Percentiles rank a stretch among this genome's conserved stretches.
Conservation (phyloP, 2,888 invertebrate genomes). For the Agrotis puta region DNA sequence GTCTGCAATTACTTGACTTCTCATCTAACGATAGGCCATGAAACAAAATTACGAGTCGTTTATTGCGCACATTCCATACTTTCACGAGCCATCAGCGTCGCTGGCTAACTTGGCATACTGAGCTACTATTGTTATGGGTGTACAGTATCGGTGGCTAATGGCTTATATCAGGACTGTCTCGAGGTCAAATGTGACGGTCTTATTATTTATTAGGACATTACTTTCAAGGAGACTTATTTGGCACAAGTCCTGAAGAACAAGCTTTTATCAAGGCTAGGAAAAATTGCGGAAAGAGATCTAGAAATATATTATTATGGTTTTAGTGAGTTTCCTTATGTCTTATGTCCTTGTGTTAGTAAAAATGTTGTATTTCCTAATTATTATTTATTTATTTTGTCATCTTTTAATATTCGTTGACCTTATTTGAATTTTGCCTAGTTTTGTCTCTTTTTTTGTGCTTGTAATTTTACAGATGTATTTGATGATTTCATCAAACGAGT, state of each 20-base stretch:
- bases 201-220: slow-evolving; percentile 45
- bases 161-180: slow-evolving; percentile 14
- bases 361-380: too few species aligned
- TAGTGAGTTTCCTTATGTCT: too few species aligned
- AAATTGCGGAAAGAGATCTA: too few species aligned
- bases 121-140: slow-evolving; percentile 21
- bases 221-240: slow-evolving; percentile 29
- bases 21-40: slow-evolving; percentile 39
- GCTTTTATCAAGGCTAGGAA: slow-evolving; percentile 14
- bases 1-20: background rate
- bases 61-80: slow-evolving; percentile 63
- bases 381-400: too few species aligned
- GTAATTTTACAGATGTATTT: too few species aligned
- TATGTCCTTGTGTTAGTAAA: too few species aligned
- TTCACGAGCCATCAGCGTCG: slow-evolving; percentile 50
- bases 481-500: too few species aligned
- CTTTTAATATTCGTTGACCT: too few species aligned
- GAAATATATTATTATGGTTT: too few species aligned
- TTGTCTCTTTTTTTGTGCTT: too few species aligned
- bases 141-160: slow-evolving; percentile 35
- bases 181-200: slow-evolving; percentile 9
- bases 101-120: slow-evolving; percentile 16
- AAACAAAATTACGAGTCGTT: slow-evolving; percentile 63
- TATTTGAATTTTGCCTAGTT: too few species aligned
- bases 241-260: slow-evolving; percentile 26